Evolutionary conservation across 2,888 invertebrate species (phyloP), one percentile per base, ranked within the genome.

Genomic region (Drosophila robusta): DNA sequence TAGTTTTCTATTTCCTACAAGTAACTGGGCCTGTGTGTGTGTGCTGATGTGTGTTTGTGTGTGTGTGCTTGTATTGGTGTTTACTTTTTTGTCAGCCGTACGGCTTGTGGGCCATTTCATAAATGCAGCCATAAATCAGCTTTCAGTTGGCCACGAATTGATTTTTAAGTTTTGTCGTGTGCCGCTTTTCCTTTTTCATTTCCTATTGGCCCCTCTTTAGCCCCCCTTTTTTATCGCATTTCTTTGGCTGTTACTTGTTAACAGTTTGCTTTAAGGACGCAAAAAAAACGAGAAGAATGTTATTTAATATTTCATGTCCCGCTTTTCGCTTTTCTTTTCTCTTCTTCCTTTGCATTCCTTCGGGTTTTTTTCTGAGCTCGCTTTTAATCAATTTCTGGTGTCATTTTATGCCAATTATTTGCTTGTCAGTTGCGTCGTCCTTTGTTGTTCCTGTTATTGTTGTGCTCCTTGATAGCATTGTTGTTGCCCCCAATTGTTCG

Each of bases 111-210:
- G 60, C 68, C 44, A 65, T 88, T 89, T 84, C 90, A 85, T 88
- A 89, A 90, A 89, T 83, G 80, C 85, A 75, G 78, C 70, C 83
- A 90, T 90, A 89, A 89, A 89, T 89, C 89, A 89, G 87, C 85
- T 85, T 85, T 87, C 80, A 77, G 77, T 80, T 88, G 78, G 87
- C 80, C 76, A 79, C 78, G 88, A 89, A 89, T 90, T 88, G 89
- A 89, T 89, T 89, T 89, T 87, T 78, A 87, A 85, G 80, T 87
- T 87, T 82, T 82, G 78, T 79, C 74, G 68, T 70, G 70, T 65
- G 74, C 70, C 77, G 50, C 12, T 76, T 67, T 70, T 70, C 78
- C 75, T 70, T 70, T 80, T 75, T 73, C 79, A 78, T 87, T 89
- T 89, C 84, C 87, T 72, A 63, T 64, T 49, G 24, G 45, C 61